These are phyloP conservation scores for Ecliptopera silaceata DNA, from an alignment of 2,888 invertebrate species.

Conservation along the genomic window DNA sequence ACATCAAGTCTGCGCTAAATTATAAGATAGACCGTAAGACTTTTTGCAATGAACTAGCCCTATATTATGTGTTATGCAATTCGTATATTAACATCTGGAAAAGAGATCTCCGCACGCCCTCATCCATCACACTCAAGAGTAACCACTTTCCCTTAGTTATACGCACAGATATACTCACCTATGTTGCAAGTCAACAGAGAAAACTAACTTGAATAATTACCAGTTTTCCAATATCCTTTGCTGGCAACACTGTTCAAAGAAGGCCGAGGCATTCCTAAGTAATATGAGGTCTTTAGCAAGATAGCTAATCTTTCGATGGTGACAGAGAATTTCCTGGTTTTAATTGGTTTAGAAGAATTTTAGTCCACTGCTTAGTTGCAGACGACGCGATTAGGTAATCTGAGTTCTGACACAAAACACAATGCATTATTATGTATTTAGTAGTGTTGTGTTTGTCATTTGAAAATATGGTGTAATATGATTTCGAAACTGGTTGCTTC, in stretches of 20 bases:
- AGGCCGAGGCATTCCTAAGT: slow-evolving; percentile 49
- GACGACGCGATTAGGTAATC: background rate
- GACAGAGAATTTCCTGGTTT: slow-evolving; percentile 20
- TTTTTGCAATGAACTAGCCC: no score
- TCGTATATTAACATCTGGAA: no score
- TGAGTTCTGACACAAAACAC: background rate
- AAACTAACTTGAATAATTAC: slow-evolving; percentile 23
- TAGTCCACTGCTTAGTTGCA: background rate
- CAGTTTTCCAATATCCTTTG: slow-evolving; percentile 39
- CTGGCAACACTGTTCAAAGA: slow-evolving; percentile 33
- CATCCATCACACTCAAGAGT: background rate
- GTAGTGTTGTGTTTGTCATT: background rate
- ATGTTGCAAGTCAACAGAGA: slow-evolving; percentile 34
- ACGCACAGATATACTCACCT: slow-evolving; percentile 12
- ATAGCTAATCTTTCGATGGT: slow-evolving; percentile 1
- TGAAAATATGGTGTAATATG: no score
- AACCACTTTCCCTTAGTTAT: background rate
- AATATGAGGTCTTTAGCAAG: slow-evolving; percentile 33
- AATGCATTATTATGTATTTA: background rate
- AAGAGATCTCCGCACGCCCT: no score
- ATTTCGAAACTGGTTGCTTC: no score
- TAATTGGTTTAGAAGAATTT: no score
- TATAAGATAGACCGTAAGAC: no score
- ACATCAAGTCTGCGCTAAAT: no score
- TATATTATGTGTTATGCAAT: no score